Evolutionary conservation across 2,113 vertebrate genomes (phyloP), one percentile per base, ranked within the genome.

Genomic region (Acinonyx jubatus): DNA sequence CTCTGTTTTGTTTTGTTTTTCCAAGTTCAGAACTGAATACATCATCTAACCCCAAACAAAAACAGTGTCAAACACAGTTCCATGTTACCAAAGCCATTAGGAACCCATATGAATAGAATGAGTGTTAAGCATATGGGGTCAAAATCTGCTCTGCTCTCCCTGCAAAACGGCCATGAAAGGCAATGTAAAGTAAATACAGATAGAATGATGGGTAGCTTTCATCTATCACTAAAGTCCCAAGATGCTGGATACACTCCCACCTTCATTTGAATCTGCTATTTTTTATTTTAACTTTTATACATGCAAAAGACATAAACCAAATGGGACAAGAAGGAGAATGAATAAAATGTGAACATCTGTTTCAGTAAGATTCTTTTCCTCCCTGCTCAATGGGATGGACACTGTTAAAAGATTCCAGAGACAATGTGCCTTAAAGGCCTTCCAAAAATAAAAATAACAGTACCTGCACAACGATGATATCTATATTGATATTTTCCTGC

Each of bases 211-310:
- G 36, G 29, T 11, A 48, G 27, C 55, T 86, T 68, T 66, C 23
- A 23, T 33, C 78, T 50, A 27, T 36, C 12, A 41, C 31, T n/a
- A 14, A 94, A 48, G 10, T n/a, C 36, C 21, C 21, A 21, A 9
- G 36, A 86, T 73, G 50, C 14, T 84, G 45, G 15, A 29, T 66
- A 21, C 4, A 27, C 27, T 41, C 55, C 41, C 65, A 89, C 29
- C 27, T 91, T 83, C 61, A 93, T 66, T 89, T 89, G 85, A 82
- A 79, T 80, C 33, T 91, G 23, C 48, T 68, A 10, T 79, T 45
- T 95, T 93, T 69, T 33, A 79, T 78, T 94, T 93, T 66, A 69
- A 91, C 36, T 52, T 91, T 68, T 83, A 50, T 86, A n/a, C 36
- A 45, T 3, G 7, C 18, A 57, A 66, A 87, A 93, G 84, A 94